Evolutionary conservation across 2,797 vertebrate species (phyloP), one percentile per base, ranked within the genome.

Genomic region (Chaetodon trifasciatus): DNA sequence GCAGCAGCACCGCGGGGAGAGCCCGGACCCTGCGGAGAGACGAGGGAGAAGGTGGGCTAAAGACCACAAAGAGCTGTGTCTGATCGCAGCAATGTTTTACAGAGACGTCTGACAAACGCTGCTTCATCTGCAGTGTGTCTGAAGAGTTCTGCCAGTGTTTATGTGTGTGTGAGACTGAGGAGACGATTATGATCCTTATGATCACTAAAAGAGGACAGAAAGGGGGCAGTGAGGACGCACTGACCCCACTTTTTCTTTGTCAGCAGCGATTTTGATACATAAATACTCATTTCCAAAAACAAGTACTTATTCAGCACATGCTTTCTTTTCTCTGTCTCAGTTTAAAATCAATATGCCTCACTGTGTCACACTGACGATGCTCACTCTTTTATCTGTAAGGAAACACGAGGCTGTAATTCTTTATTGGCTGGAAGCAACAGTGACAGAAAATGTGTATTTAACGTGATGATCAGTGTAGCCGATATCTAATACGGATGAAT

Each of bases 11-110:
- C 67, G 28, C 16, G 86, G 56, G 92, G 92, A 74, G 93, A 91
- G 76, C 94, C 67, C 50, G 88, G 84, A 73, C 89, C 96, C 96
- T 94, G 76, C 11, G 39, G 68, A 5, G 63, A 28, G 12, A 75
- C 8, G 0, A 21, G 9, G 3, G 17, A 72, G 44, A 46, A 1
- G 49, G 10, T 17, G 44, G 42, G 32, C 9, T 7, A 2, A 1
- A 28, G 11, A 68, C 9, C 55, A 50, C 46, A 40, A 35, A 50
- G 9, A n/a, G 12, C 15, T 50, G 68, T 8, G 32, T 0, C 50
- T 55, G 35, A 8, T 10, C 0, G n/a, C 40, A 3, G 42, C 10
- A 17, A 40, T 10, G 8, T 11, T 62, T 32, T 19, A 19, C 3
- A 55, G 24, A n/a, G 13, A 12, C 52, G n/a, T 5, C 32, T 24